phyloP scores from a whole-genome alignment of 2,113 vertebrate species.

The Gorsachius goisagi region DNA sequence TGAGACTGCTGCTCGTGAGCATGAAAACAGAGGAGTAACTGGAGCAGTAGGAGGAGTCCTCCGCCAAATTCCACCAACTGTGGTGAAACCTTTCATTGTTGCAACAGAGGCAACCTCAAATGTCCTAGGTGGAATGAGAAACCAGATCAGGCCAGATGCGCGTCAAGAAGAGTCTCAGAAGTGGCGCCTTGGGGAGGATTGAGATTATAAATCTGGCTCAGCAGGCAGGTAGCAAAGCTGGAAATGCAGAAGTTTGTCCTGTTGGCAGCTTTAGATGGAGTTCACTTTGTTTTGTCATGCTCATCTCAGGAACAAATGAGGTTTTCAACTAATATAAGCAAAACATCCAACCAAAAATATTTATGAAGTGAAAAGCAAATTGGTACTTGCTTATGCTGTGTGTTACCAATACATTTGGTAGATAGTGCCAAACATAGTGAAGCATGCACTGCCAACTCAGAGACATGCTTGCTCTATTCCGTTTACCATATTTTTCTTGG shows the following conservation, averaged over 20 bases:
- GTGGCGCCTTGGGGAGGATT: constrained; percentile 91
- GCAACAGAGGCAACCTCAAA: constrained; percentile 97
- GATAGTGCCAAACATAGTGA: constrained; percentile 55
- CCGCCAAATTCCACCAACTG: constrained; percentile 92
- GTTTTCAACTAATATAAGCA: constrained; percentile 38
- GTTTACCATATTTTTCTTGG: constrained; percentile 28
- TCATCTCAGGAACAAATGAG: constrained; percentile 77
- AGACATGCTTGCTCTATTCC: constrained; percentile 39
- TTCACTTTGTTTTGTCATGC: constrained; percentile 16
- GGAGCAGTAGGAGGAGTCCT: constrained; percentile 96
- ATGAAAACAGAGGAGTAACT: constrained; percentile 94
- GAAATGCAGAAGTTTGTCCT: background rate
- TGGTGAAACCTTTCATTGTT: constrained; percentile 94
- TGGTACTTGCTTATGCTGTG: constrained; percentile 31
- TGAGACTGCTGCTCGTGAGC: constrained; percentile 93
- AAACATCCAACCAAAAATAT: constrained; percentile 68
- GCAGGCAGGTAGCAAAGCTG: background rate
- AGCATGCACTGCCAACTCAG: constrained; percentile 54
- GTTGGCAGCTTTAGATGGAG: constrained; percentile 1
- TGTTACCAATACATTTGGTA: constrained; percentile 40
- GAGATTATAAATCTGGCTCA: background rate
- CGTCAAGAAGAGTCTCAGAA: constrained; percentile 98
- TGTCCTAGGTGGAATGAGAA: constrained; percentile 95
- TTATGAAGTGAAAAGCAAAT: constrained; percentile 18
- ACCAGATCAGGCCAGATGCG: constrained; percentile 95